Percentiles rank a stretch among this genome's conserved stretches.
phyloP scores from a whole-genome alignment of 92 coral and sea anemone genomes.

The Hydrozoanthus gracilis region DNA sequence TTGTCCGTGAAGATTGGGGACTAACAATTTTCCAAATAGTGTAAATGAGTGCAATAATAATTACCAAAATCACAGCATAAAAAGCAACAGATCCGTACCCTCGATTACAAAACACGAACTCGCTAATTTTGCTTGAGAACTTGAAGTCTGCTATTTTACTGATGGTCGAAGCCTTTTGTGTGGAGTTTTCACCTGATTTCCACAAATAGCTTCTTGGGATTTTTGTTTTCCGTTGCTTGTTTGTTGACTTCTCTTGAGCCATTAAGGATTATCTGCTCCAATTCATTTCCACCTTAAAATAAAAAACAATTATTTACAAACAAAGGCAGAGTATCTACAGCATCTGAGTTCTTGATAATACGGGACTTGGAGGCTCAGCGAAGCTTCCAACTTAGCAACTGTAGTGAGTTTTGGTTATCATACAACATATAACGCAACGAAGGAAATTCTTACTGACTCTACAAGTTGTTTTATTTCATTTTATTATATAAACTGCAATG shows the following conservation, averaged over 20 bases:
- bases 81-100: constrained; percentile 93
- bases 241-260: constrained; percentile 32
- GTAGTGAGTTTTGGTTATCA: no score
- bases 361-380: no score
- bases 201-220: constrained; percentile 44
- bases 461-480: no score
- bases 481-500: no score
- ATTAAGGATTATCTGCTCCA: background rate
- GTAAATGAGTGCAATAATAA: constrained; percentile 82
- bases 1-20: constrained; percentile 75
- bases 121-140: constrained; percentile 79
- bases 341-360: no score
- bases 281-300: background rate
- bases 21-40: constrained; percentile 95
- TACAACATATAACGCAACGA: no score
- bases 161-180: constrained; percentile 26
- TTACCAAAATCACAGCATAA: constrained; percentile 80
- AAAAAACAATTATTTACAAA: background rate
- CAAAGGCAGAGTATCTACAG: background rate
- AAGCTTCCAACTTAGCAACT: no score
- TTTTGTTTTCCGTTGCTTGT: constrained; percentile 37
- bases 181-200: constrained; percentile 33
- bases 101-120: constrained; percentile 86
- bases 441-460: no score
- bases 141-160: constrained; percentile 41